Base-by-base conservation (phyloP, 2,888 invertebrate species). In the Pheosia gnoma region DNA sequence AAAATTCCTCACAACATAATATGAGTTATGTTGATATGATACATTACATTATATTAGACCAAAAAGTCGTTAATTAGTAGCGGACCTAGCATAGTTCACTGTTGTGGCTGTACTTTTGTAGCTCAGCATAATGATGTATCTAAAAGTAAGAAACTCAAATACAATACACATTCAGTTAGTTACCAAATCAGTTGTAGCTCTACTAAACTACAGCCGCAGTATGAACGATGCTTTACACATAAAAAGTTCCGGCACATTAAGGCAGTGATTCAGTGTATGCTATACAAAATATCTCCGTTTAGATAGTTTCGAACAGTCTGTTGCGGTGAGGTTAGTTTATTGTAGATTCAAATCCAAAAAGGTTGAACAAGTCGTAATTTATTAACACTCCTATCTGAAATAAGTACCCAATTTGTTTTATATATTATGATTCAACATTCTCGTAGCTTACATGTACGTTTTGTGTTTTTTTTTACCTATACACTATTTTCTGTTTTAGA, bases 291-390 rank as follows among this genome's bases (percentile, higher is more conserved):
- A 93, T 93, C 82, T 89, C 88, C 87, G 82, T 86, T 75, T 90
- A 91, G 83, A 91, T 90, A 91, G 83, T 87, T 88, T 89, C 88
- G 82, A 87, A 87, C 93, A 93, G 93, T 93, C 93, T 92, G 92
- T 92, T 89, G 87, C 89, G 81, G 87, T 92, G 91, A 92, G 93
- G 91, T 92, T 83, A 79, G 77, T 84, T 89, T 92, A 92, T 92
- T 93, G 91, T 93, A 93, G 91, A 93, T 91, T 93, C 93, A 93
- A 93, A 93, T 93, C 93, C 93, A 92, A 93, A 92, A 92, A 86
- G 84, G 88, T 93, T 89, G 87, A 91, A 91, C 87, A 82, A 90
- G 88, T 92, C 88, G 83, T 89, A 83, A 85, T 89, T 89, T 88
- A 85, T 88, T 88, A 88, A 89, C 25, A 25, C 82, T 87, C 88